Base-by-base conservation (phyloP, 2,888 invertebrate species). In the Drosophila macrospina region DNA sequence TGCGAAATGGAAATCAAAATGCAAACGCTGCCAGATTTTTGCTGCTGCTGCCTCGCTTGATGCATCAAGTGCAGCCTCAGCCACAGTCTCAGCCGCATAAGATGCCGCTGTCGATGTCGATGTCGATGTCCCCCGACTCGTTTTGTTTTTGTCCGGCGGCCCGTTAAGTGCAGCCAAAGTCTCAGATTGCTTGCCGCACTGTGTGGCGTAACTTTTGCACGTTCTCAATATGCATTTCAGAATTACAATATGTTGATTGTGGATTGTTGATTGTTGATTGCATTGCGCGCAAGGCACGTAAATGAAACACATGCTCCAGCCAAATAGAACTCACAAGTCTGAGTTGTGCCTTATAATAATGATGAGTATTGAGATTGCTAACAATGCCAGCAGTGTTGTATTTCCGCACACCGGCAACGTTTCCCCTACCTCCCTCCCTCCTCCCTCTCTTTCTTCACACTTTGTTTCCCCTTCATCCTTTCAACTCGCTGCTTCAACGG, bases 241-340 rank as follows among this genome's bases (percentile, higher is more conserved):
- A 73, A 86, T 88, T 86, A 86, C 88, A 83, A 83, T 88, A 83
- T 88, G 88, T 86, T 83, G 82, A 88, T 83, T 83, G 83, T n/a
- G n/a, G n/a, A n/a, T n/a, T n/a, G n/a, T n/a, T n/a, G n/a, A n/a
- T n/a, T 88, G 88, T 86, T 83, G 82, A 88, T 83, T 83, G 83
- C 86, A 83, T 86, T 83, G 69, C 66, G 51, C 76, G 44, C 30
- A 47, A 47, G 66, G 88, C 82, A 83, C 82, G 88, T 83, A 83
- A 77, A 63, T 48, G 73, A 69, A 80, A 74, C 80, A 86, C 78
- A 86, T 86, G 80, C 84, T 69, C 71, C 62, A n/a, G 7, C 34
- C 30, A 8, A 26, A 15, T 44, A 24, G 59, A 63, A 16, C 54
- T 36, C 54, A 45, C 10, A 56, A 24, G 16, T 61, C 61, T 55